Percentiles rank a stretch among this genome's conserved stretches.
Conservation (phyloP, 2,888 invertebrate genomes). For the Sclerodermus sp. region DNA sequence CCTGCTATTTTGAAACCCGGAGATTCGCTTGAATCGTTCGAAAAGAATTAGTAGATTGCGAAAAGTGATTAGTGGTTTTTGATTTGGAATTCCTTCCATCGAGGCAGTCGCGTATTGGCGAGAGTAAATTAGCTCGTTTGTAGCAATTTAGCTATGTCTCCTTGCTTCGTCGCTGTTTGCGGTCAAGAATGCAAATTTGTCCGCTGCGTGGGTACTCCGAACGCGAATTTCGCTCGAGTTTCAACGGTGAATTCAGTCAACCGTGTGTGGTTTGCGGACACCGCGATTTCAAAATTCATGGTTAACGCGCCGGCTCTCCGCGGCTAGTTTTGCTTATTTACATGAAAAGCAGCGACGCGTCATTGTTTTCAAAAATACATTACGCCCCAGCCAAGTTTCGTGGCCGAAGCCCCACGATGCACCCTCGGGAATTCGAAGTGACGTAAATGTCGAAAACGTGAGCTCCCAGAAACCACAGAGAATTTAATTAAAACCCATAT, state of each 20-base stretch:
- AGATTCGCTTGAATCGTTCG: too few species aligned
- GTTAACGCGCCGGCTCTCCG: constrained; percentile 11
- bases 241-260: constrained; percentile 30
- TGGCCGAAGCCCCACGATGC: too few species aligned
- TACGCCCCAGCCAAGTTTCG: too few species aligned
- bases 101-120: neutral
- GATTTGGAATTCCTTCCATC: neutral
- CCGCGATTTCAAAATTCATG: constrained; percentile 29
- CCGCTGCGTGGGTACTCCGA: constrained; percentile 24
- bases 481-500: too few species aligned
- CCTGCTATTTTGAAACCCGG: too few species aligned
- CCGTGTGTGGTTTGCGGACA: constrained; percentile 14
- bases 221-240: constrained; percentile 29
- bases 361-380: too few species aligned
- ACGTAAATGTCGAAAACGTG: too few species aligned
- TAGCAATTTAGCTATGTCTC: too few species aligned
- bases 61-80: neutral
- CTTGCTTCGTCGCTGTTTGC: constrained; percentile 4
- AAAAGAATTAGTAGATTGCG: neutral
- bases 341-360: too few species aligned
- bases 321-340: too few species aligned
- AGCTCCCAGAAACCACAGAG: too few species aligned
- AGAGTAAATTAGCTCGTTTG: neutral
- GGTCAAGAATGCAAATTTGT: constrained; percentile 27
- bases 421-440: too few species aligned